Conservation (phyloP, 2,797 vertebrate genomes). For the Menidia menidia region DNA sequence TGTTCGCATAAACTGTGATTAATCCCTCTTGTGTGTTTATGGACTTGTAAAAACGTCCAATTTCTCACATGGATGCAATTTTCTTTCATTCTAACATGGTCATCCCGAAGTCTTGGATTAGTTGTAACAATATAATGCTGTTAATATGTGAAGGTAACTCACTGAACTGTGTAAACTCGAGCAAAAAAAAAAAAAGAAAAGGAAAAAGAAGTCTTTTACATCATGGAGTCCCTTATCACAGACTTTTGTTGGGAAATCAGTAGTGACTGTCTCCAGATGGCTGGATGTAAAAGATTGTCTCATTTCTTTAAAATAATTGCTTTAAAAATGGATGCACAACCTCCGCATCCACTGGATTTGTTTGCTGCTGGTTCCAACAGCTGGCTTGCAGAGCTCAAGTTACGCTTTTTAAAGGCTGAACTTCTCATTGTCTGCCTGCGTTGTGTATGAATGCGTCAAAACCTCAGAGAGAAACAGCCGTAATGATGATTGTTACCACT, state of each 20-base stretch:
- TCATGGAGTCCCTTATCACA: conserved; percentile 7
- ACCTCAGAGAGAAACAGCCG: conserved; percentile 20
- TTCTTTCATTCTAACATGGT: not conserved
- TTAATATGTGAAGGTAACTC: not conserved
- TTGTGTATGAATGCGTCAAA: conserved; percentile 13
- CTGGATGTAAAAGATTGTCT: conserved; percentile 7
- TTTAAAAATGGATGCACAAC: conserved; percentile 19
- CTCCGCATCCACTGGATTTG: not conserved
- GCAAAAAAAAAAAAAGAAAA: not conserved
- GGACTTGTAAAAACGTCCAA: conserved; percentile 4
- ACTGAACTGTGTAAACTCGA: not conserved
- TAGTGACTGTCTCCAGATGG: conserved; percentile 12
- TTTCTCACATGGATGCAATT: not conserved
- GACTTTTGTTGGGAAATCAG: conserved; percentile 9
- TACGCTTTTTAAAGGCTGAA: conserved; percentile 3
- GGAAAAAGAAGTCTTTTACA: not conserved
- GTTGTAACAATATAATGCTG: not conserved
- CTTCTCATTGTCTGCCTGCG: conserved; percentile 1
- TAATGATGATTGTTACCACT: conserved; percentile 10
- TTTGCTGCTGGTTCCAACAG: conserved; percentile 11
- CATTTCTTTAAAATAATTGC: conserved; percentile 21
- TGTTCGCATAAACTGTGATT: not conserved
- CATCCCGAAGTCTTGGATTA: conserved; percentile 2
- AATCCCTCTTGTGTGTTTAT: not conserved
- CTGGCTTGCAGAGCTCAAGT: not conserved